Conservation (phyloP, 2,113 vertebrate species). For the Cygnus buccinator region DNA sequence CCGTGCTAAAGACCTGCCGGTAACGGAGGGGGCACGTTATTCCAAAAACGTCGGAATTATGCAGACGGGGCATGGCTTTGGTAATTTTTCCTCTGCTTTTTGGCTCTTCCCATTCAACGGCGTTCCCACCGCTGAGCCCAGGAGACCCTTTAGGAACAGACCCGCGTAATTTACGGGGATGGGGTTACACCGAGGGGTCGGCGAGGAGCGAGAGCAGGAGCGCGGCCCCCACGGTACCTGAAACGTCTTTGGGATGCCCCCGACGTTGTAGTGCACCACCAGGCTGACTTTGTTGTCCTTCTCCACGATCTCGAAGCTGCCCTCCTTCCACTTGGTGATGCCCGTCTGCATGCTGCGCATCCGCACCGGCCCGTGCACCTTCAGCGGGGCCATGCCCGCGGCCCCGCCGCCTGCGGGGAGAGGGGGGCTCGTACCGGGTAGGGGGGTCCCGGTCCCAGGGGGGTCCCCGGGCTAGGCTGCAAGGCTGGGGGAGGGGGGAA, state of each 20-base stretch:
- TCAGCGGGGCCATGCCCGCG: conserved; percentile 77
- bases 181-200: background rate
- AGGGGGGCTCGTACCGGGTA: too few relatives aligned
- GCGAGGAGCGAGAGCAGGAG: too few relatives aligned
- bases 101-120: background rate
- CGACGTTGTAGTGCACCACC: conserved; percentile 88
- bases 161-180: conserved; percentile 37
- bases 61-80: fast-evolving
- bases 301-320: conserved; percentile 94
- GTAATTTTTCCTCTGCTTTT: background rate
- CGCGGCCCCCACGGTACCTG: conserved; percentile 78
- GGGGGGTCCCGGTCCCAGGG: too few relatives aligned
- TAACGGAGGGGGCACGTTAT: background rate
- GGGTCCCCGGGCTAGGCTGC: too few relatives aligned
- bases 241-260: conserved; percentile 87
- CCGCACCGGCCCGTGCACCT: conserved; percentile 89
- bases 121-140: background rate
- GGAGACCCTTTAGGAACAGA: background rate
- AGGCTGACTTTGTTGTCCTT: conserved; percentile 93
- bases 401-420: too few relatives aligned
- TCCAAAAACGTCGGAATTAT: background rate
- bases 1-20: fast-evolving
- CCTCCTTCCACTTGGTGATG: conserved; percentile 94
- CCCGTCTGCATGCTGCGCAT: conserved; percentile 87
- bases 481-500: too few relatives aligned